Conservation (phyloP, 2,797 vertebrate species). For the Otolemur crassicaudatus region DNA sequence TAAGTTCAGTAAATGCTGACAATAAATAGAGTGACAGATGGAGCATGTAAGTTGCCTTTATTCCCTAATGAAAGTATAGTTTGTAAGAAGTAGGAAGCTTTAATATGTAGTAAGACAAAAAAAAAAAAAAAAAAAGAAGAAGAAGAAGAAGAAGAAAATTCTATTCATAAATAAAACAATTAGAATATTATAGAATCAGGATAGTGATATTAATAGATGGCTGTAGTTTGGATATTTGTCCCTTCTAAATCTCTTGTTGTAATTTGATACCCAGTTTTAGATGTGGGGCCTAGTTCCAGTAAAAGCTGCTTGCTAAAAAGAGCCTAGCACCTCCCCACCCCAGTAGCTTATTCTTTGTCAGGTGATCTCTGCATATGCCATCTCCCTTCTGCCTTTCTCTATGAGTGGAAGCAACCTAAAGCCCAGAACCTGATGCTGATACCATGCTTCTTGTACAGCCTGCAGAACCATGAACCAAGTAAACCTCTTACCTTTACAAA, state of each 20-base stretch:
- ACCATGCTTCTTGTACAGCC: not conserved
- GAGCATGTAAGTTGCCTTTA: not conserved
- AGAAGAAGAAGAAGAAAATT: not conserved
- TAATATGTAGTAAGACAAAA: not conserved
- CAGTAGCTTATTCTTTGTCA: not conserved
- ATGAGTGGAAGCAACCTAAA: not conserved
- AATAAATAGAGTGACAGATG: not conserved
- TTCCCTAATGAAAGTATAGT: not conserved
- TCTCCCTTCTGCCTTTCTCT: not conserved
- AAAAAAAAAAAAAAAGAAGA: not conserved
- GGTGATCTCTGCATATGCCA: not conserved
- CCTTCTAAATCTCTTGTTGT: not conserved
- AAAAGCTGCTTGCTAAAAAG: not conserved
- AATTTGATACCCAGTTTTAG: not conserved
- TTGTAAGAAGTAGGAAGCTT: constrained; percentile 11
- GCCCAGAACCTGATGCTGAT: not conserved
- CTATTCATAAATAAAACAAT: not conserved
- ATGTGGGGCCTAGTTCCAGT: not conserved
- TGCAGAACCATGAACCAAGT: no score
- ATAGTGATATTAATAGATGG: not conserved
- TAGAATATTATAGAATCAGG: not conserved
- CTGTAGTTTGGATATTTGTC: not conserved
- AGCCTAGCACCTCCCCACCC: not conserved
- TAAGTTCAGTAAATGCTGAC: constrained; percentile 13
- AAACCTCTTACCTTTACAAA: not conserved